Evolutionary conservation across 2,113 vertebrate genomes (phyloP).

Genomic region (Muntiacus reevesi): DNA sequence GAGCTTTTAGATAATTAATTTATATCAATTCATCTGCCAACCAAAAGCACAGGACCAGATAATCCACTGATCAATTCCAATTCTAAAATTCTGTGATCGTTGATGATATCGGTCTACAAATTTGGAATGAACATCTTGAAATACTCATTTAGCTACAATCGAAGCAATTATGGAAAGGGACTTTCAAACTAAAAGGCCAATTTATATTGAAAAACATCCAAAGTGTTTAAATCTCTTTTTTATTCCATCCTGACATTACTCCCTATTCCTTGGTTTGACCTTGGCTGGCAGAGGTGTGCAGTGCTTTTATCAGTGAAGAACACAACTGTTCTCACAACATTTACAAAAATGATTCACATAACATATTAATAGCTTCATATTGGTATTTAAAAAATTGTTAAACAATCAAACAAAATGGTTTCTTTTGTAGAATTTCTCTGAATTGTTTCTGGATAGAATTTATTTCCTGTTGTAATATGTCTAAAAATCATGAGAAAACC

Average conservation of each 20-base stretch:
- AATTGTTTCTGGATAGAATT: background rate
- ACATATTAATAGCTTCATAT: background rate
- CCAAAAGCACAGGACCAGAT: background rate
- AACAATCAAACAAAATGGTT: background rate
- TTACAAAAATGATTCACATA: background rate
- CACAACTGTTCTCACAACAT: background rate
- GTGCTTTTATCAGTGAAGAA: background rate
- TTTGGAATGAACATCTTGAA: background rate
- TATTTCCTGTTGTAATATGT: background rate
- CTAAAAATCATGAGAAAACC: background rate
- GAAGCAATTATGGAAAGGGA: background rate
- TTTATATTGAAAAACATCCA: conserved; percentile 6
- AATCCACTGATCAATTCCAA: conserved; percentile 44
- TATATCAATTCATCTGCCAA: conserved; percentile 30
- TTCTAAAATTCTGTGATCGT: background rate
- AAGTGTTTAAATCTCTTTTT: background rate
- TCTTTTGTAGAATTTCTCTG: background rate
- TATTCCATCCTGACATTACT: background rate
- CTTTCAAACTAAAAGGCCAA: background rate
- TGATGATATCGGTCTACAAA: background rate
- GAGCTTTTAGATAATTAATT: conserved; percentile 56
- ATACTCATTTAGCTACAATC: background rate
- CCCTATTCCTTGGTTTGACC: background rate
- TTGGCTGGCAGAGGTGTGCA: background rate
- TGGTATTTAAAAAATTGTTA: background rate